Conservation (phyloP, 2,113 vertebrate genomes). For the Crotalus viridis region DNA sequence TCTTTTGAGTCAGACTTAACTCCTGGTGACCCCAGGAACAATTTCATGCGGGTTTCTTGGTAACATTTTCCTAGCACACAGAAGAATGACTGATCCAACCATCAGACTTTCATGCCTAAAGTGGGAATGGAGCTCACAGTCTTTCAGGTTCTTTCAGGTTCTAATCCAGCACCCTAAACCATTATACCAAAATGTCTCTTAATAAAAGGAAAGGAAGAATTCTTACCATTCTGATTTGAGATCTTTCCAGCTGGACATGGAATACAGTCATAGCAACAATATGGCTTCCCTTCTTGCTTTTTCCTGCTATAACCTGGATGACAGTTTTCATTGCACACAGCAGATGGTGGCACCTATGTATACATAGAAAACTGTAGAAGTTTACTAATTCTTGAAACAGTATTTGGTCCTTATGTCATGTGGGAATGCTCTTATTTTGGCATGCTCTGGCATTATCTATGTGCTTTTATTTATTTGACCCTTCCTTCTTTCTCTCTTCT, state of each 20-base stretch:
- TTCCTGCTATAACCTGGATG: background rate
- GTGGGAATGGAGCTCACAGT: background rate
- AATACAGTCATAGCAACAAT: conserved; percentile 4
- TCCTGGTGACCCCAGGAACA: background rate
- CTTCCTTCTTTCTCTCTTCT: too few species aligned
- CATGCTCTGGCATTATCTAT: too few species aligned
- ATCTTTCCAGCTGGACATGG: conserved; percentile 12
- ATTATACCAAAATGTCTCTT: background rate
- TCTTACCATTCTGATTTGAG: background rate
- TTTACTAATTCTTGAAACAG: too few species aligned
- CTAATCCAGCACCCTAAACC: background rate
- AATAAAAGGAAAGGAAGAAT: background rate
- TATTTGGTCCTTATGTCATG: too few species aligned
- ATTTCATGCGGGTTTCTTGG: background rate
- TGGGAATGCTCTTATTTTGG: too few species aligned
- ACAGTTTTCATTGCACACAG: conserved; percentile 8
- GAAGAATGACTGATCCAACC: background rate
- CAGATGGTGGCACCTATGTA: background rate
- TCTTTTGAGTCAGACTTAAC: background rate
- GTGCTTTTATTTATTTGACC: too few species aligned
- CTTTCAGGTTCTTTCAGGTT: background rate
- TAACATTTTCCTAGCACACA: background rate
- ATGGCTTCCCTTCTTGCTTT: background rate
- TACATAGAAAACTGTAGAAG: background rate
- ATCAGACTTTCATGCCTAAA: background rate